phyloP scores from a whole-genome alignment of 2,797 vertebrate species.

The Mareca strepera region DNA sequence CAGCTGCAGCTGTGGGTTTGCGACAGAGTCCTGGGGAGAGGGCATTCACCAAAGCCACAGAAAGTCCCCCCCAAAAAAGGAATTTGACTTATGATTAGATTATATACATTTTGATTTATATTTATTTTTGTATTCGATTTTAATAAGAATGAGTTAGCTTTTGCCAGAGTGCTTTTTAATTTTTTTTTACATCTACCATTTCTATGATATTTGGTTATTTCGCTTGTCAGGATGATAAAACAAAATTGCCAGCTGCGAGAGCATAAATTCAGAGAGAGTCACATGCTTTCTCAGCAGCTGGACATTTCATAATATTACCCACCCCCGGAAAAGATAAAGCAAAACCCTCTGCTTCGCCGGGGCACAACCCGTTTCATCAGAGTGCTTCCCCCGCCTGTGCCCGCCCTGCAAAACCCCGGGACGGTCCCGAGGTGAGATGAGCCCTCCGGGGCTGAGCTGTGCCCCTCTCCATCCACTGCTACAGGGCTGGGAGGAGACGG shows the following conservation, averaged over 20 bases:
- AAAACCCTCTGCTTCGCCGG: neutral
- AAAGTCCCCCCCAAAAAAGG: accelerated
- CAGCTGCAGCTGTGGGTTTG: neutral
- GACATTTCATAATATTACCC: neutral
- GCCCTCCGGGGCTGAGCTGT: accelerated
- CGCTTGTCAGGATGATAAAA: neutral
- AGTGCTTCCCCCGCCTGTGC: neutral
- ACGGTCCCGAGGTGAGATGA: neutral
- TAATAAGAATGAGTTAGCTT: neutral
- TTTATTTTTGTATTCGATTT: neutral
- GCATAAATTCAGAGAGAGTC: neutral
- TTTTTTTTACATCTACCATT: neutral
- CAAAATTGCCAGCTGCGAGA: neutral
- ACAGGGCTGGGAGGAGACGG: neutral
- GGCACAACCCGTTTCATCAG: neutral
- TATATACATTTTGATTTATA: neutral
- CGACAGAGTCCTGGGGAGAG: neutral
- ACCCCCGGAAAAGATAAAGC: neutral
- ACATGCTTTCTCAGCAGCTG: neutral
- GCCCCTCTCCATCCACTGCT: neutral
- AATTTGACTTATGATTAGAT: too few relatives aligned
- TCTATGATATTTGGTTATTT: neutral
- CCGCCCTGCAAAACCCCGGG: accelerated
- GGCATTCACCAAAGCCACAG: neutral
- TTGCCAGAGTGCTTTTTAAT: neutral